Evolutionary conservation across 1,140 invertebrate genomes (phyloP), one percentile per base, ranked within the genome.

Genomic region (Saccostrea glomerata): DNA sequence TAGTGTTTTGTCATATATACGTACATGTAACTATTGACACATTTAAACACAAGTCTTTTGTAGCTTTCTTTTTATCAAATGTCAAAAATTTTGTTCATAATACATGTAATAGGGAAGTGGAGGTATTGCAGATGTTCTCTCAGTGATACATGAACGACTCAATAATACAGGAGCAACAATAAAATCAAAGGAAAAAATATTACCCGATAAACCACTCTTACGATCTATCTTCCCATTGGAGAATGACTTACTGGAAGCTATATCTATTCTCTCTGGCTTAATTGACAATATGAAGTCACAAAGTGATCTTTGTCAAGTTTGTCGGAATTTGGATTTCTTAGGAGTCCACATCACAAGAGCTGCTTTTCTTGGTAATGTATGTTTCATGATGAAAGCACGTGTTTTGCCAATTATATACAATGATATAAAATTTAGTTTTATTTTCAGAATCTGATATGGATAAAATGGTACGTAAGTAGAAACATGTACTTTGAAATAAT

Each of bases 161-260:
- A 5, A 63, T 6, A 17, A 3, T 63, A 6, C 58, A 63, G n/a
- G 58, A 63, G n/a, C 58, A 6, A 63, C 15, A 17, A 20, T n/a
- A 6, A 63, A 20, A 63, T 63, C 58, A 63, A 63, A 63, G 17
- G 58, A 63, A 63, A 63, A 20, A n/a, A 17, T 63, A 63, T n/a
- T 63, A 63, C 58, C 58, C 3, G 58, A 63, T n/a, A 63, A 63
- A 20, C 17, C 58, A 63, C 58, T 20, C 17, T 7, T 63, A n/a
- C 17, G n/a, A 63, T 63, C 58, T n/a, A 63, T 63, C n/a, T 63
- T 63, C 58, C n/a, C 58, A n/a, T 63, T n/a, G n/a, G 58, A 63
- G 17, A 63, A 17, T 63, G 58, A 17, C 58, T 17, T 63, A n/a
- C 2, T n/a, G n/a, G n/a, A 63, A 17, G 58, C 58, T 20, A 20